A percentile compares a stretch with the other conserved stretches of the same genome.
phyloP scores from a whole-genome alignment of 2,797 vertebrate species.

The Characodon lateralis region DNA sequence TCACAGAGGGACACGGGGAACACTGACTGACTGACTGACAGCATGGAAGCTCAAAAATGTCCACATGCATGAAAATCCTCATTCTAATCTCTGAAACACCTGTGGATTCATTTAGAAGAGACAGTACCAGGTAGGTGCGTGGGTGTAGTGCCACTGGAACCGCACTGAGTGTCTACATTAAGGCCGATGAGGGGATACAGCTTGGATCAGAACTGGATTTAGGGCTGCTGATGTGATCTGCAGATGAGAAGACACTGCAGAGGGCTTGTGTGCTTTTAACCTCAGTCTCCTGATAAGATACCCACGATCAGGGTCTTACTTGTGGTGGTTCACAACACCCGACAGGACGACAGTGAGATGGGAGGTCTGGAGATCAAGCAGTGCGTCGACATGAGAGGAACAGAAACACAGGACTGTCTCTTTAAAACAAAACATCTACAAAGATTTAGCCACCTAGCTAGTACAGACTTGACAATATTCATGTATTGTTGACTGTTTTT shows the following conservation, averaged over 20 bases:
- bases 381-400: slow-evolving; percentile 14
- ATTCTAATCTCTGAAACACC: slow-evolving; percentile 92
- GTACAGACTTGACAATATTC: slow-evolving; percentile 94
- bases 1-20: slow-evolving; percentile 52
- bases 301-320: slow-evolving; percentile 34
- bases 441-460: slow-evolving; percentile 91
- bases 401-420: slow-evolving; percentile 91
- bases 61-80: slow-evolving; percentile 97
- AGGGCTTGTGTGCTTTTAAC: slow-evolving; percentile 62
- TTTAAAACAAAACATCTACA: slow-evolving; percentile 93
- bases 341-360: slow-evolving; percentile 28
- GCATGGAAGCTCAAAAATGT: slow-evolving; percentile 87
- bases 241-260: slow-evolving; percentile 37
- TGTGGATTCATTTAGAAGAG: slow-evolving; percentile 94
- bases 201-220: slow-evolving; percentile 27
- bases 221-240: slow-evolving; percentile 10
- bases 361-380: not conserved
- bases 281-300: slow-evolving; percentile 23
- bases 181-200: slow-evolving; percentile 1
- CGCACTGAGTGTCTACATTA: not conserved
- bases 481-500: slow-evolving; percentile 80
- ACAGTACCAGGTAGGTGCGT: slow-evolving; percentile 82
- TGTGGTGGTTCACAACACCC: slow-evolving; percentile 43
- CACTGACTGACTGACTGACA: slow-evolving; percentile 73
- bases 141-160: slow-evolving; percentile 2